phyloP scores from a whole-genome alignment of 2,797 vertebrate genomes.

The Trematomus bernacchii region DNA sequence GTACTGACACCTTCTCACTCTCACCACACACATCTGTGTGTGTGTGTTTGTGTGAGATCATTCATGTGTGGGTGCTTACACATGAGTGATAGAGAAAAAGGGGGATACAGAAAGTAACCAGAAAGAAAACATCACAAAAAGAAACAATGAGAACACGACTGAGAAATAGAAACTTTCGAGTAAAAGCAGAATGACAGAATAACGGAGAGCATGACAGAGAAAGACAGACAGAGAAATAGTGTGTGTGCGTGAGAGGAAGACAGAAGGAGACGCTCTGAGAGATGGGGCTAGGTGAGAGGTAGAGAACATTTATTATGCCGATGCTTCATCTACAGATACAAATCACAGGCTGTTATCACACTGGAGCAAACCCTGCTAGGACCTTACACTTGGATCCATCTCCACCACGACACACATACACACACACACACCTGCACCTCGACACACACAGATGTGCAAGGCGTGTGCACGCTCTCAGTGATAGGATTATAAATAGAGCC shows the following conservation, averaged over 20 bases:
- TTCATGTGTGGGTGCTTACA: slow-evolving; percentile 28
- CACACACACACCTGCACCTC: slow-evolving; percentile 19
- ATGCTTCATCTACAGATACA: slow-evolving; percentile 79
- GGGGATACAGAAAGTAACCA: background rate
- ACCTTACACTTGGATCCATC: slow-evolving; percentile 87
- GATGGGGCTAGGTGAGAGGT: slow-evolving; percentile 70
- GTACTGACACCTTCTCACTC: slow-evolving; percentile 79
- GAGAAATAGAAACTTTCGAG: slow-evolving; percentile 36
- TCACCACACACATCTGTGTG: slow-evolving; percentile 51
- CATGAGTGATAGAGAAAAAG: slow-evolving; percentile 3
- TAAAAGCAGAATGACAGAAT: slow-evolving; percentile 23
- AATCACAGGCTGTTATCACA: slow-evolving; percentile 84
- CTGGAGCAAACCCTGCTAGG: slow-evolving; percentile 85
- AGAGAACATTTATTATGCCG: slow-evolving; percentile 75
- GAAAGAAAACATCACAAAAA: slow-evolving; percentile 11
- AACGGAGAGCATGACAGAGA: slow-evolving; percentile 42
- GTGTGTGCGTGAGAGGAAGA: slow-evolving; percentile 36
- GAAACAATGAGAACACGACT: slow-evolving; percentile 1
- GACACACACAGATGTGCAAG: slow-evolving; percentile 21
- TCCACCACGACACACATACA: slow-evolving; percentile 59
- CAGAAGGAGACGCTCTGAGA: slow-evolving; percentile 45
- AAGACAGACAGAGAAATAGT: slow-evolving; percentile 55
- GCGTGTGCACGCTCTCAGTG: slow-evolving; percentile 53
- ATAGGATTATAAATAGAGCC: slow-evolving; percentile 83
- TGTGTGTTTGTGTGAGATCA: slow-evolving; percentile 19